Base-by-base conservation (phyloP, 2,888 invertebrate genomes). In the Abrostola triplasia region DNA sequence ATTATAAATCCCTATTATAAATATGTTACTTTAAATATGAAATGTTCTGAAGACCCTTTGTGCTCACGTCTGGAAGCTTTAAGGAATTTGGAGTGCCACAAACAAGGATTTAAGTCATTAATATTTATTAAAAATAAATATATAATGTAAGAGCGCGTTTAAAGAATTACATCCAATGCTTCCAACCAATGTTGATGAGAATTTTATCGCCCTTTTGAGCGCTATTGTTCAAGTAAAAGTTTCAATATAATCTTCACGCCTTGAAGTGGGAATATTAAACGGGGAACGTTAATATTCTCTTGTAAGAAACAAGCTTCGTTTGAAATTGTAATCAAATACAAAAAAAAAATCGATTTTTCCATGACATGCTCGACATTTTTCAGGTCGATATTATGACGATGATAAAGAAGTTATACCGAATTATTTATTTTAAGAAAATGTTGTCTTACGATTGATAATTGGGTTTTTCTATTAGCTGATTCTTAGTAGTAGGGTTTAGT, bases 161-260 rank as follows among this genome's bases (percentile, higher is more conserved):
- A 7, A 37, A 11, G 38, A n/a, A 8, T 42, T 38, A 42, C 36
- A 56, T 42, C 41, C 47, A 44, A 50, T 53, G 11, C 49, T n/a
- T 49, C 36, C 12, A 12, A 13, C 64, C 41, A 36, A 70, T 44
- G 57, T 10, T 37, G 53, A 71, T 50, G 44, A 53, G 37, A 44
- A 47, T 54, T 64, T 51, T 38, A 38, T 64, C 47, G 12, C 44
- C n/a, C 13, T 64, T 13, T 38, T 6, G 12, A 40, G 52, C 35
- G 37, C 13, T 42, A 50, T 44, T 36, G 41, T 57, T 54, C 44
- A 50, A 13, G 13, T 36, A 36, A 64, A 70, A 58, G 44, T 58
- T 54, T 42, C 12, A 47, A 71, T 65, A 71, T 65, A 36, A 58
- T 54, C 24, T 49, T 44, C 11, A 0, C 24, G 24, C 5, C 70